Evolutionary conservation across 2,888 invertebrate genomes (phyloP), one percentile per base, ranked within the genome.

Genomic region (Tenthredo mesomela): DNA sequence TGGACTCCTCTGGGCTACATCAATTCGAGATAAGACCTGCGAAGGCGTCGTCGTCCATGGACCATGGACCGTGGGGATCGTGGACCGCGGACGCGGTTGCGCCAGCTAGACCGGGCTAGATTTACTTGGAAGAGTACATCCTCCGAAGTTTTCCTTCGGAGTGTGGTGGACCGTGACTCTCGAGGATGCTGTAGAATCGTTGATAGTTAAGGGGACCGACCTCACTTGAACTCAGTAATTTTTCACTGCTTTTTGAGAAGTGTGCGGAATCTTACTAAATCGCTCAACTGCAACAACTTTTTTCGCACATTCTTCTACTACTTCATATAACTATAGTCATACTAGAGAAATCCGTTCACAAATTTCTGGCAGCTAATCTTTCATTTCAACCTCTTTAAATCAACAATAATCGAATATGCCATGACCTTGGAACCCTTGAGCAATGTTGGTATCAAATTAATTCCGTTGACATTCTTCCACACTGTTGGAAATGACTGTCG

Each of bases 21-120:
- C 82, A 82, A 70, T 82, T 70, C 67, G 9, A 82, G 82, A 82
- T 82, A 82, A 82, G 70, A 70, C 7, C 47, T 50, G 80, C 80
- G 58, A 61, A 80, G 80, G 58, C 61, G 80, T 80, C 40, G 80
- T 50, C n/a, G 71, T 37, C 33, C 43, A 18, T 54, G 6, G n/a
- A 54, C 50, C 50, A 15, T 18, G 50, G 50, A 50, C 50, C 33
- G 4, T 33, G 4, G 33, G 4, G 33, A 33, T 4, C 50, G 4
- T 50, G 50, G 50, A 50, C 70, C 70, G 37, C 9, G 71, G 58
- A 50, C 80, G 25, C 43, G 21, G 61, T 50, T 33, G 70, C 40
- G n/a, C 37, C 40, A 50, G 77, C 77, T 77, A 21, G 43, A 73
- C 43, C 71, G 29, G 67, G 67, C 67, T 73, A 73, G 71, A 73